Percentiles rank a stretch among this genome's conserved stretches.
These are phyloP conservation scores for Cetonia aurata DNA, from an alignment of 2,888 invertebrate species.

Conservation along the genomic window DNA sequence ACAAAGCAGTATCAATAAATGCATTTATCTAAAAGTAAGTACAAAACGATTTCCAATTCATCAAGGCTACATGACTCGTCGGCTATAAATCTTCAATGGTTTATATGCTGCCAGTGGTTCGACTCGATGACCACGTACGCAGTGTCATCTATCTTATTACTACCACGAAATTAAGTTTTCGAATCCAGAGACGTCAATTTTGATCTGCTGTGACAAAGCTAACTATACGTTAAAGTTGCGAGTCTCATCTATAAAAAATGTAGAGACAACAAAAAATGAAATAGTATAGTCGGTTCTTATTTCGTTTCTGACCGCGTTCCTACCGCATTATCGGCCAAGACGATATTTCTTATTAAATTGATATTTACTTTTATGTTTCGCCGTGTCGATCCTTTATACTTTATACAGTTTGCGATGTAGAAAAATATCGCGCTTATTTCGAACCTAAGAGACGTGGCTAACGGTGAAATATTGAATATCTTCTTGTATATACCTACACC, in stretches of 20 bases:
- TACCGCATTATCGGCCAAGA: background rate
- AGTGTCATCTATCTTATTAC: conserved; percentile 22
- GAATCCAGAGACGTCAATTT: conserved; percentile 18
- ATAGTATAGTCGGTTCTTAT: background rate
- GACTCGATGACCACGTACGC: background rate
- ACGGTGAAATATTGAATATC: too few species aligned
- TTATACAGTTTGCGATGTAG: background rate
- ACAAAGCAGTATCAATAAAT: too few species aligned
- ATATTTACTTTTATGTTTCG: conserved; percentile 19
- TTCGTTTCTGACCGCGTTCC: conserved; percentile 10
- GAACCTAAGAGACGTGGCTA: too few species aligned
- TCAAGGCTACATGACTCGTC: too few species aligned
- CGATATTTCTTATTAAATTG: conserved; percentile 34
- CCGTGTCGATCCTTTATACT: conserved; percentile 19
- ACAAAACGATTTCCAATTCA: too few species aligned
- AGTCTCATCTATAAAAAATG: conserved; percentile 26
- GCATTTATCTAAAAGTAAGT: too few species aligned
- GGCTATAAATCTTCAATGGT: too few species aligned
- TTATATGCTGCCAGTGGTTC: too few species aligned
- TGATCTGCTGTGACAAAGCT: conserved; percentile 3
- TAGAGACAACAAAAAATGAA: conserved; percentile 1
- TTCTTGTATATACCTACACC: too few species aligned
- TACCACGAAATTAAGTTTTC: conserved; percentile 29
- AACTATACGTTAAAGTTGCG: conserved; percentile 26
- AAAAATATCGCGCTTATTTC: too few species aligned